Conservation (phyloP, 2,888 invertebrate species). For the Odontomyia ornata region DNA sequence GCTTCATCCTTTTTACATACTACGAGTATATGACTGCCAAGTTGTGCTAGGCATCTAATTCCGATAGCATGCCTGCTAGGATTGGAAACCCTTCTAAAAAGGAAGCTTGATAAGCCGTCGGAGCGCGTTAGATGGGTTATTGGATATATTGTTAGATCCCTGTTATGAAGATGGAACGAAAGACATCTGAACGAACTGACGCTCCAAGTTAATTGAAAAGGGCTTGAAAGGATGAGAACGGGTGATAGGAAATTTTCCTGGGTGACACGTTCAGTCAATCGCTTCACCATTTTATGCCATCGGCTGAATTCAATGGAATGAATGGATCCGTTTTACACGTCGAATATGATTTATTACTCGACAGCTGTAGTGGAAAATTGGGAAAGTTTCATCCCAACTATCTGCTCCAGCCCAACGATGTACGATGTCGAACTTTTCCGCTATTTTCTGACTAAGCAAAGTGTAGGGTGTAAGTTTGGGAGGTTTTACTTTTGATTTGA, state of each 20-base stretch:
- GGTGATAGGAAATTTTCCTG: conserved; percentile 28
- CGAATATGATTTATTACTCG: conserved; percentile 36
- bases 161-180: background rate
- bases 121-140: conserved; percentile 8
- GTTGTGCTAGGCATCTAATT: background rate
- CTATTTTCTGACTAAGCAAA: conserved; percentile 1
- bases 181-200: background rate
- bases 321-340: conserved; percentile 16
- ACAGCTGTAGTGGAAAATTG: conserved; percentile 29
- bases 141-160: conserved; percentile 10
- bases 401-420: background rate
- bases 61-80: background rate
- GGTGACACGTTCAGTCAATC: conserved; percentile 38
- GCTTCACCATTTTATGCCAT: conserved; percentile 29
- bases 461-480: background rate
- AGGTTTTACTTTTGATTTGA: conserved; percentile 3
- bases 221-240: conserved; percentile 21
- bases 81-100: background rate
- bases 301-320: background rate
- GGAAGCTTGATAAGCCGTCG: background rate
- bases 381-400: conserved; percentile 29
- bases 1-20: background rate
- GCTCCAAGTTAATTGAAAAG: conserved; percentile 36
- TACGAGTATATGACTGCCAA: background rate
- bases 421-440: background rate